phyloP scores from a whole-genome alignment of 1,140 invertebrate species.

The Proctacanthus coquilletti region DNA sequence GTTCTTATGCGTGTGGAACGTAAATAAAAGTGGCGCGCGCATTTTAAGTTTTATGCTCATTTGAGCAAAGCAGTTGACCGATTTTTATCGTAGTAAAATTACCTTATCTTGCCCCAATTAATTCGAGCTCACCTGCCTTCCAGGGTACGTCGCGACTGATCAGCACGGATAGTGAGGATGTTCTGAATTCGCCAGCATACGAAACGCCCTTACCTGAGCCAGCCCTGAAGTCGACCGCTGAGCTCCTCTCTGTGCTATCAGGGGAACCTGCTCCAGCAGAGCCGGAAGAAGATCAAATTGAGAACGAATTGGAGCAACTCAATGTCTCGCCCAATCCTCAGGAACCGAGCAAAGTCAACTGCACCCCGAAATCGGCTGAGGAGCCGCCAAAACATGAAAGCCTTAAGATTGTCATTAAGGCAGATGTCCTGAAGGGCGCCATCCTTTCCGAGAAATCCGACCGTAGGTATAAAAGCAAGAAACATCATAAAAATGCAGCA shows the following conservation, averaged over 20 bases:
- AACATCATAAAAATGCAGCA: too few species aligned
- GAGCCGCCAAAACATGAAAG: slow-evolving; percentile 15
- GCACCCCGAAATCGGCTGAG: slow-evolving; percentile 24
- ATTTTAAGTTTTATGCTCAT: too few species aligned
- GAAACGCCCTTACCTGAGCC: not conserved
- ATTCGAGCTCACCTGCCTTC: too few species aligned
- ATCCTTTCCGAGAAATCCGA: slow-evolving; percentile 22
- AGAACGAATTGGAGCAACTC: not conserved
- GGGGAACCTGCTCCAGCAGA: slow-evolving; percentile 32
- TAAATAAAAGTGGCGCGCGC: too few species aligned
- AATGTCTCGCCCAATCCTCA: slow-evolving; percentile 7
- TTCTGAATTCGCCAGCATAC: slow-evolving; percentile 33
- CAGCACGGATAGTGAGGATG: slow-evolving; percentile 43
- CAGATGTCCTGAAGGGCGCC: slow-evolving; percentile 20
- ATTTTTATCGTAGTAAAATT: too few species aligned
- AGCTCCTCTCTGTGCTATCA: slow-evolving; percentile 31
- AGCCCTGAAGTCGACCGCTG: too few species aligned
- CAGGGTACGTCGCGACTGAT: slow-evolving; percentile 42
- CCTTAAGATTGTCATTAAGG: slow-evolving; percentile 26
- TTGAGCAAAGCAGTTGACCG: too few species aligned
- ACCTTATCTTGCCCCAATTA: too few species aligned
- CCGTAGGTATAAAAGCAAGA: slow-evolving; percentile 27
- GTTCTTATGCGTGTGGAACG: too few species aligned
- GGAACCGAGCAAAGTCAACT: slow-evolving; percentile 4
- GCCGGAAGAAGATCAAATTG: slow-evolving; percentile 12